These are phyloP conservation scores for Dicyrtoma fusca DNA, from an alignment of 2,888 invertebrate genomes.

Conservation along the genomic window DNA sequence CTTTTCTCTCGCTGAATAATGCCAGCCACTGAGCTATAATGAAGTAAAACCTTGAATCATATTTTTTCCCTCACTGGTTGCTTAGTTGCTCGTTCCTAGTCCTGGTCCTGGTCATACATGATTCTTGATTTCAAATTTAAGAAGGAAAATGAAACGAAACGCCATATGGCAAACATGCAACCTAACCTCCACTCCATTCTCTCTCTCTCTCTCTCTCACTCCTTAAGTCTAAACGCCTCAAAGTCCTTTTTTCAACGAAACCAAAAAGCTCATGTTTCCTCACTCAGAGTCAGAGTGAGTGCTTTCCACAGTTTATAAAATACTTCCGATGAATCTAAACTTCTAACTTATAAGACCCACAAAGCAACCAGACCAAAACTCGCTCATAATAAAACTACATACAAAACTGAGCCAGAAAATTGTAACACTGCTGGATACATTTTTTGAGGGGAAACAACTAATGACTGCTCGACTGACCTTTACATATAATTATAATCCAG, in stretches of 20 bases:
- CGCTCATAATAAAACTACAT: too few relatives aligned
- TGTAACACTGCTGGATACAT: background rate
- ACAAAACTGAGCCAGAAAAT: background rate
- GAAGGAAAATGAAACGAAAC: conserved; percentile 6
- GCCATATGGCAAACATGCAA: conserved; percentile 35
- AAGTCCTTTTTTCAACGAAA: conserved; percentile 6
- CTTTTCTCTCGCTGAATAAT: too few relatives aligned
- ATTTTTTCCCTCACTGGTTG: background rate
- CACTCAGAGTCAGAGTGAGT: too few relatives aligned
- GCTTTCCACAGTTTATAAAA: conserved; percentile 8
- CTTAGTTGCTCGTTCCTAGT: too few relatives aligned
- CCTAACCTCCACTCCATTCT: too few relatives aligned
- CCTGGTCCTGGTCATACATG: background rate
- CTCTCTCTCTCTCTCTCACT: too few relatives aligned
- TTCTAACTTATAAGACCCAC: too few relatives aligned
- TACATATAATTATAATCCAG: too few relatives aligned
- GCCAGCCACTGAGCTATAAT: background rate
- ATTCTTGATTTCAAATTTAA: conserved; percentile 18
- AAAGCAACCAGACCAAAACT: too few relatives aligned
- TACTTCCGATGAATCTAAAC: conserved; percentile 31
- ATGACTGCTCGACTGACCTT: too few relatives aligned
- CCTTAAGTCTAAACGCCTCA: conserved; percentile 19
- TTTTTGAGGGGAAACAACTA: background rate
- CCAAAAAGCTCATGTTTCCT: conserved; percentile 28
- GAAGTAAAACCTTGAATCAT: conserved; percentile 6